Evolutionary conservation across 2,797 vertebrate genomes (phyloP), one percentile per base, ranked within the genome.

Genomic region (Myoxocephalus aenaeus): DNA sequence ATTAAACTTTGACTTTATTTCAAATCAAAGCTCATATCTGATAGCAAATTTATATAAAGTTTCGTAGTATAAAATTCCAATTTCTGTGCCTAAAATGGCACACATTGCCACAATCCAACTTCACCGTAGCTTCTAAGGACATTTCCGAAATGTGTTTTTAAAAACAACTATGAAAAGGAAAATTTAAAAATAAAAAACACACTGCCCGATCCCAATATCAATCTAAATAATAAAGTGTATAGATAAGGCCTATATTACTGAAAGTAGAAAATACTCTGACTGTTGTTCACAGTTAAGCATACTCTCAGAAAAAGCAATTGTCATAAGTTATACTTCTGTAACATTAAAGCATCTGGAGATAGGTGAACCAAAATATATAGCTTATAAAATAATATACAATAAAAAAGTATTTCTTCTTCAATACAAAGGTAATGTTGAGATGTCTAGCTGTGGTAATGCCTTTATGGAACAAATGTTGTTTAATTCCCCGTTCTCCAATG

Each of bases 401-500:
- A 68, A 29, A 42, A 7, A 46, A 18, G 17, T 46, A 46, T 46
- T 29, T 57, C 36, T 58, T 38, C 54, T 29, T 34, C 34, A 40
- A 53, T 42, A 20, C 6, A 36, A 34, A 46, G 15, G n/a, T 25
- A 17, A 36, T 7, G 25, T 36, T 53, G 44, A 18, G 38, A 58
- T 50, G 6, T 56, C 25, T 22, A 36, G 3, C n/a, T 56, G 27
- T 20, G 27, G 34, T 22, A 12, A 72, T 32, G 13, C 48, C 2
- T 27, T 20, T 40, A 38, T 20, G 5, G 3, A 57, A 40, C 3
- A 22, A 20, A 69, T 29, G 42, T 46, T 14, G 13, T 65, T 27
- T 54, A 13, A 51, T 61, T 38, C 3, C 5, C 15, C 48, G 36
- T 70, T 69, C n/a, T 63, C 62, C 65, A 76, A 72, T 40, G 57